Percentiles rank a stretch among this genome's conserved stretches.
These are phyloP conservation scores for Caenorhabditis drosophilae DNA, from an alignment of 2,888 invertebrate species.

Conservation along the genomic window DNA sequence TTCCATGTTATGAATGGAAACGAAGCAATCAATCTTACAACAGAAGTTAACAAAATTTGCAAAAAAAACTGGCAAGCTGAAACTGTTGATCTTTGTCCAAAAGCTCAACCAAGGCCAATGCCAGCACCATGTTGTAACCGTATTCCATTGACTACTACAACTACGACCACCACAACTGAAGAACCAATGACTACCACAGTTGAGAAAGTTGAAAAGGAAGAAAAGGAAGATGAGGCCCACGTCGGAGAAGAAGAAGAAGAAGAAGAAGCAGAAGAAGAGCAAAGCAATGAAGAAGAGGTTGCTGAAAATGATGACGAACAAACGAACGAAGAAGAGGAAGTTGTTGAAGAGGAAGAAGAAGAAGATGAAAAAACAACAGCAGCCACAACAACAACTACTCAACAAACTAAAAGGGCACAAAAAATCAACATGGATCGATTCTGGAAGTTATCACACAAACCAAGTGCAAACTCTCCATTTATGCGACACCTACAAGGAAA, in stretches of 20 bases:
- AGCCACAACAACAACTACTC: constrained; percentile 12
- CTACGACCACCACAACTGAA: constrained; percentile 15
- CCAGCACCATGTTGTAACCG: constrained; percentile 53
- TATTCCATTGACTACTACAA: constrained; percentile 26
- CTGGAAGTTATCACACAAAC: constrained; percentile 57
- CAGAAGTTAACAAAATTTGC: constrained; percentile 66
- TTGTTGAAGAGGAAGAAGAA: constrained; percentile 17
- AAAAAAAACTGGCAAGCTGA: constrained; percentile 53
- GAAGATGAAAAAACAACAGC: constrained; percentile 1
- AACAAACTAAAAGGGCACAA: constrained; percentile 4
- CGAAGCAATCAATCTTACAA: constrained; percentile 67
- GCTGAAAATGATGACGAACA: constrained; percentile 28
- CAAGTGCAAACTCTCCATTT: constrained; percentile 39
- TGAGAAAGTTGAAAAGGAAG: constrained; percentile 20
- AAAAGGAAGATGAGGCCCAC: constrained; percentile 22
- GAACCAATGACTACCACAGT: constrained; percentile 16
- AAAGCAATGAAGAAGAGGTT: constrained; percentile 6
- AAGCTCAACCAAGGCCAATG: constrained; percentile 41
- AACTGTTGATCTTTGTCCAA: constrained; percentile 61
- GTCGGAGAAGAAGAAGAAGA: constrained; percentile 15
- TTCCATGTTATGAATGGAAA: constrained; percentile 69
- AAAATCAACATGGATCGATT: constrained; percentile 67
- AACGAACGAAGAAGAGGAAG: constrained; percentile 16
- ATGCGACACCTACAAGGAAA: constrained; percentile 22
- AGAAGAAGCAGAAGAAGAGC: constrained; percentile 16